Evolutionary conservation across 2,888 invertebrate species (phyloP).

Genomic region (Hipparchia sbordonii): DNA sequence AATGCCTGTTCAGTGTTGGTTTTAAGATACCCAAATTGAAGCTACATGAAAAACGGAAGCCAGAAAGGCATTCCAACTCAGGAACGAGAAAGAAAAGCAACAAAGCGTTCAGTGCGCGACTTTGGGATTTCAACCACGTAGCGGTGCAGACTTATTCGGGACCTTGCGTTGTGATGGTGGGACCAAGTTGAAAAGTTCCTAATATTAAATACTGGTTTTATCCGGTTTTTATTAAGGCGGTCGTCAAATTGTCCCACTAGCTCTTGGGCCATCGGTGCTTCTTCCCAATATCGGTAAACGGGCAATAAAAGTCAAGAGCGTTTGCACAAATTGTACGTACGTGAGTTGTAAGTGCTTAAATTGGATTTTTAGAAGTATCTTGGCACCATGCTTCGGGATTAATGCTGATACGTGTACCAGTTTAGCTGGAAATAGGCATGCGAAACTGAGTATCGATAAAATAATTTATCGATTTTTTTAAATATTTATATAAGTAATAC

Average conservation of each 20-base stretch:
- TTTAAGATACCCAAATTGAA: no score
- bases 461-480: conserved; percentile 3
- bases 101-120: no score
- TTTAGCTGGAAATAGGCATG: conserved; percentile 30
- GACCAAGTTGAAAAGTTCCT: no score
- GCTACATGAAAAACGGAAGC: no score
- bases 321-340: conserved; percentile 56
- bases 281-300: conserved; percentile 65
- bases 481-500: no score
- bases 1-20: no score
- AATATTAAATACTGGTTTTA: not conserved
- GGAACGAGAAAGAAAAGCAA: no score
- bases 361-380: conserved; percentile 52
- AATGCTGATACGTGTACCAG: conserved; percentile 35
- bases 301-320: conserved; percentile 68
- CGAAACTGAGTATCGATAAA: not conserved
- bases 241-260: not conserved
- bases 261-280: conserved; percentile 40
- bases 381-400: conserved; percentile 38
- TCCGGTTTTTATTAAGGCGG: not conserved
- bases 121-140: no score
- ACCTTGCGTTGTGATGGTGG: no score
- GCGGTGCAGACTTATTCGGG: no score
- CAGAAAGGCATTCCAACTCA: no score
- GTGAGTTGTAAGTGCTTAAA: conserved; percentile 53